Base-by-base conservation (phyloP, 92 coral and sea anemone species). In the Zoanthus solanderi region DNA sequence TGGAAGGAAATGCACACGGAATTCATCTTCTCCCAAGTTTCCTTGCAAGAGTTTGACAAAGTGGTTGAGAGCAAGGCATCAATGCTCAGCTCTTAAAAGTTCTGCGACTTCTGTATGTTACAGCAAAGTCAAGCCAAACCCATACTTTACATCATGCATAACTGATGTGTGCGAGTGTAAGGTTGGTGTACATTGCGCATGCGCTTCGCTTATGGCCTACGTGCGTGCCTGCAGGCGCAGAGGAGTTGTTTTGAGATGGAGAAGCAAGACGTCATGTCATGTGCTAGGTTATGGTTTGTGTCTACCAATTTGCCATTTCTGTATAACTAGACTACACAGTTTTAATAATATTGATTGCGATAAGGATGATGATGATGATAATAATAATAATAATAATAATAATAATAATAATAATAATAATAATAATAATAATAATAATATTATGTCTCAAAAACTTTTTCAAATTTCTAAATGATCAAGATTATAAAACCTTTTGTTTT, bases 191-290 rank as follows among this genome's bases (percentile, higher is more conserved):
- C 23, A 94, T 45, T 96, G 99, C 72, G 93, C 91, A 56, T 96
- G 99, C 45, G 95, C 94, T 58, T 86, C 94, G 13, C 88, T 96
- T 76, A 72, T 94, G 85, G 95, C 99, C 3, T 96, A 96, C 72
- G 93, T 93, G 9, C 93, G 98, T 15, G 94, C 92, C 29, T 96
- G 99, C 84, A 82, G 92, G 79, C 88, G 94, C 23, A 76, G 80
- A 69, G 98, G 97, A n/a, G 84, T 93, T 45, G 37, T 53, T 13
- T 89, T 96, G 48, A 89, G 60, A 72, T 96, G 99, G 99, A 93
- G 96, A 66, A 75, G 93, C 72, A 89, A 86, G 77, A 92, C 77
- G 15, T 89, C 89, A 16, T 94, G 98, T 88, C 95, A 95, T 92
- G 73, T 78, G 94, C 81, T 47, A 30, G 58, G 44, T 14, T 17